Evolutionary conservation across 2,113 vertebrate genomes (phyloP), one percentile per base, ranked within the genome.

Genomic region (Ciconia boyciana): DNA sequence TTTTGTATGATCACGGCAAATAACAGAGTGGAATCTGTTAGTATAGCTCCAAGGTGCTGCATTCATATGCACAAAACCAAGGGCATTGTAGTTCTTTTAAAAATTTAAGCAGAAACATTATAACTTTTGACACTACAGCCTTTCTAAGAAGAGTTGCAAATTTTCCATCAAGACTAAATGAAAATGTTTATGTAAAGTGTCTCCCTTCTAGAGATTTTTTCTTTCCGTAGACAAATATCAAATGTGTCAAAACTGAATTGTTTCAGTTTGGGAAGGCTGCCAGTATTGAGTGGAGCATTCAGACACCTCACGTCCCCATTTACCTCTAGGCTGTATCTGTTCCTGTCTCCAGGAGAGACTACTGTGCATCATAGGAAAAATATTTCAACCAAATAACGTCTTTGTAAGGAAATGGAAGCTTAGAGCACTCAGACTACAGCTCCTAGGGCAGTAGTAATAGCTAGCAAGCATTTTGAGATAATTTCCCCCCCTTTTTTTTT

Each of bases 241-340:
- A 51, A 57, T 49, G 31, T 44, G 54, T 91, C 54, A 92, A 79
- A 94, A 57, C 24, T 16, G 58, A 85, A 94, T 51, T 49, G 34
- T 80, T 96, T 88, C 25, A 9, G 29, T 90, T 85, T 82, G 61
- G 61, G 61, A 85, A 93, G 81, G 70, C 70, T 83, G 54, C 89
- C 75, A 62, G 21, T 58, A 39, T n/a, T 26, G 74, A 93, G 54
- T n/a, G 31, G 78, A 94, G 58, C 46, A 26, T 87, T 96, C 77
- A 91, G 82, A 69, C 28, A 89, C 86, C 69, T 95, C 80, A 80
- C 0, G 1, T 95, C 55, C 61, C 48, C 36, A 9, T 87, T 95
- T 96, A 57, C 87, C 89, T 93, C 51, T 39, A 68, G 87, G 71
- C 84, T 89, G 24, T 94, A 83, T 92, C 58, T 94, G 89, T 93